A percentile compares a stretch with the other conserved stretches of the same genome.
phyloP scores from a whole-genome alignment of 2,888 invertebrate species.

The Dichetophora obliterata region DNA sequence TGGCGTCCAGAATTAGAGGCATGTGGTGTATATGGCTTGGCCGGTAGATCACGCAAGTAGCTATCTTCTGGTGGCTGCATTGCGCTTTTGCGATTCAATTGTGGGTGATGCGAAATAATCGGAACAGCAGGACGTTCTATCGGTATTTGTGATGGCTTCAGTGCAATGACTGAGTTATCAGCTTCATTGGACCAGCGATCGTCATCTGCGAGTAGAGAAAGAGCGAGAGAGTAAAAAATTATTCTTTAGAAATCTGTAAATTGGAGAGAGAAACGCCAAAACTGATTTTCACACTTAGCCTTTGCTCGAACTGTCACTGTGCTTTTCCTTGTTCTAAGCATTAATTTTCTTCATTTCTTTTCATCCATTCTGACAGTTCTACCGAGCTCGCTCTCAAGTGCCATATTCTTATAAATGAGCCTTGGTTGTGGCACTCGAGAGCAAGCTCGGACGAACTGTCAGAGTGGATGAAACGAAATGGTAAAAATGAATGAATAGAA shows the following conservation, averaged over 20 bases:
- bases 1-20: constrained; percentile 34
- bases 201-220: constrained; percentile 58
- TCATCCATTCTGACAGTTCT: too few species aligned
- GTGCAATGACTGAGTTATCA: constrained; percentile 67
- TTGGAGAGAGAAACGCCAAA: background rate
- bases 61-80: constrained; percentile 66
- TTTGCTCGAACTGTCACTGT: too few species aligned
- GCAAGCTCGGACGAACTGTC: too few species aligned
- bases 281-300: background rate
- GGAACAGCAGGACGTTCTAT: constrained; percentile 53
- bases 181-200: constrained; percentile 70
- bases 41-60: constrained; percentile 67
- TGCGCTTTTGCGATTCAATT: constrained; percentile 65
- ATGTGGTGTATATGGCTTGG: constrained; percentile 63
- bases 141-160: constrained; percentile 67
- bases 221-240: background rate
- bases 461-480: too few species aligned
- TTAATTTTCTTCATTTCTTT: too few species aligned
- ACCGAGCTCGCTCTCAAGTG: too few species aligned
- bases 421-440: too few species aligned
- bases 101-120: constrained; percentile 58
- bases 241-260: background rate
- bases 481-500: too few species aligned
- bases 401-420: too few species aligned
- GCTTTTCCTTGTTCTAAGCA: too few species aligned